These are phyloP conservation scores for Malaclemys terrapin DNA, from an alignment of 2,113 vertebrate genomes.

Conservation along the genomic window DNA sequence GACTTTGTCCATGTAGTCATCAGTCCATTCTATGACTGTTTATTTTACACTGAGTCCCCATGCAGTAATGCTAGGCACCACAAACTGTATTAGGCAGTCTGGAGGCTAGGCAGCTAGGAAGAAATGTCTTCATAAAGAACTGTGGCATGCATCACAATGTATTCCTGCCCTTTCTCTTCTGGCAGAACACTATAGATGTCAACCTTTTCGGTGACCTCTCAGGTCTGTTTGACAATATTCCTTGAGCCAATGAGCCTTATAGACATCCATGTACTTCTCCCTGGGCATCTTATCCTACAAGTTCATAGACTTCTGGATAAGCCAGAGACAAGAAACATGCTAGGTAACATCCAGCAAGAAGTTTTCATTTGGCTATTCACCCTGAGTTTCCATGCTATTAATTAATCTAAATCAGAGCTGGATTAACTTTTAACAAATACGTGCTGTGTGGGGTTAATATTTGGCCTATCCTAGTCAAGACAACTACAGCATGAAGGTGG, in stretches of 20 bases:
- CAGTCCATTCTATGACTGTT: background rate
- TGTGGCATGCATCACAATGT: background rate
- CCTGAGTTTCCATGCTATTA: background rate
- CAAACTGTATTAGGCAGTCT: background rate
- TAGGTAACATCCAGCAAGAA: background rate
- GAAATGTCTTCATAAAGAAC: background rate
- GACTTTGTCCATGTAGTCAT: fast-evolving
- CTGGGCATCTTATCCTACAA: background rate
- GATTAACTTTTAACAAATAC: background rate
- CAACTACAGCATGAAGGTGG: background rate
- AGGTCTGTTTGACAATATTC: background rate
- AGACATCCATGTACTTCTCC: background rate
- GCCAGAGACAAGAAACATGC: background rate
- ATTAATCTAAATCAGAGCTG: fast-evolving
- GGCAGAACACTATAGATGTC: background rate
- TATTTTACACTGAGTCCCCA: background rate
- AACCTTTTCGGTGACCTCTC: background rate
- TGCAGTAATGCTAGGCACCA: fast-evolving
- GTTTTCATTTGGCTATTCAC: background rate
- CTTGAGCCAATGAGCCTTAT: background rate
- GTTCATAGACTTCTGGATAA: background rate
- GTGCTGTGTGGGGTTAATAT: background rate
- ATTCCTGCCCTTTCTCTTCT: background rate
- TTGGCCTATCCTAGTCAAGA: background rate
- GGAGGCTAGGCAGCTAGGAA: background rate